Evolutionary conservation across 2,113 vertebrate species (phyloP).

Genomic region (Dicerorhinus sumatrensis): DNA sequence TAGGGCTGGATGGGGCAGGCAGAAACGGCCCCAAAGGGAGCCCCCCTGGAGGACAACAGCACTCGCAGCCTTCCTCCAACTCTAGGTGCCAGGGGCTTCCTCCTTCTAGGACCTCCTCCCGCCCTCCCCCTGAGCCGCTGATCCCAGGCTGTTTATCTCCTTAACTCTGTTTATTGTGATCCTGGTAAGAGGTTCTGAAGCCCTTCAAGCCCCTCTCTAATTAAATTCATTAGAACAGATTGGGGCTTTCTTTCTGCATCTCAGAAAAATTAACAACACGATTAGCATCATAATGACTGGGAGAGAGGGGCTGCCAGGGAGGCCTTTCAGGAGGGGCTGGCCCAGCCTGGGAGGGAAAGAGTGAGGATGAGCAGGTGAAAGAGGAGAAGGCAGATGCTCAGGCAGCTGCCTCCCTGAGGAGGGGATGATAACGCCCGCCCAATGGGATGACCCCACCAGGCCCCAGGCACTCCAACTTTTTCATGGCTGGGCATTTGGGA

Average conservation of each 20-base stretch:
- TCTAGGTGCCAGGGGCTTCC: not conserved
- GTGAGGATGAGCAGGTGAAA: constrained; percentile 70
- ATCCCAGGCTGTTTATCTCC: constrained; percentile 77
- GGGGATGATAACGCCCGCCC: not conserved
- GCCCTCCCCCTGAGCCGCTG: not conserved
- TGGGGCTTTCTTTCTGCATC: constrained; percentile 81
- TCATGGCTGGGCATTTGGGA: not conserved
- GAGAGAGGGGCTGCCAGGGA: constrained; percentile 66
- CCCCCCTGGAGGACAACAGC: too few relatives aligned
- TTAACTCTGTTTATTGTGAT: constrained; percentile 86
- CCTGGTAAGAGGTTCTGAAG: constrained; percentile 83
- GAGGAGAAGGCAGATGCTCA: constrained; percentile 62
- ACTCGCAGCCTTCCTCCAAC: not conserved
- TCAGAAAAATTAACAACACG: constrained; percentile 71
- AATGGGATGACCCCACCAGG: not conserved
- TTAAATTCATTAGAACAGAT: constrained; percentile 88
- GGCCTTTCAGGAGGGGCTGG: constrained; percentile 45
- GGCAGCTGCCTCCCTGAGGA: constrained; percentile 72
- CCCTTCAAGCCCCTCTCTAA: constrained; percentile 84
- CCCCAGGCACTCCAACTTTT: constrained; percentile 21
- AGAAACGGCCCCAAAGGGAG: not conserved
- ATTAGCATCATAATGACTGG: constrained; percentile 80
- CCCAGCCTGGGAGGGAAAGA: not conserved
- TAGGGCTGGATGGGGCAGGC: not conserved
- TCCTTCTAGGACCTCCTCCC: not conserved